These are phyloP conservation scores for Prolemur simus DNA, from an alignment of 2,113 vertebrate genomes.

Conservation along the genomic window DNA sequence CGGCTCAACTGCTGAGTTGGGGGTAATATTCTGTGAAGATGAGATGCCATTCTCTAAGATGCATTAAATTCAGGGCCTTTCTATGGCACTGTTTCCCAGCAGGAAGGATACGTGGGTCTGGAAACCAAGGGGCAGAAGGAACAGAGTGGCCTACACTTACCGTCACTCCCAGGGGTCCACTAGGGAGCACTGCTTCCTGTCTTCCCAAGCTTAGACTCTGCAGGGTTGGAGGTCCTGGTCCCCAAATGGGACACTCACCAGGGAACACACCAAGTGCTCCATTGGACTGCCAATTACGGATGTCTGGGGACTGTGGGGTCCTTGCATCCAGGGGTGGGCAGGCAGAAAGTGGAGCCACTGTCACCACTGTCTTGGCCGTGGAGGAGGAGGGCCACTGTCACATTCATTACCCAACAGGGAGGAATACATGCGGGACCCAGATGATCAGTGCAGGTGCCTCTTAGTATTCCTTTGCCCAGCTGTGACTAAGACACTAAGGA, in stretches of 20 bases:
- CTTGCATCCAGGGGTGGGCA: background rate
- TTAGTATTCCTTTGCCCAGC: background rate
- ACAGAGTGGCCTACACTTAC: background rate
- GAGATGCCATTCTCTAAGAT: background rate
- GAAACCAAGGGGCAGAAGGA: background rate
- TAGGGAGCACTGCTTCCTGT: background rate
- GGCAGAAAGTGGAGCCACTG: background rate
- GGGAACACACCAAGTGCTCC: background rate
- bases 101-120: background rate
- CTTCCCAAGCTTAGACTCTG: background rate
- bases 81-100: background rate
- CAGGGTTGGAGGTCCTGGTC: background rate
- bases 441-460: accelerated
- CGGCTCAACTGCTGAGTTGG: background rate
- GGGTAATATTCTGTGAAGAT: background rate
- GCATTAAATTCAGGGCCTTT: background rate
- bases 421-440: background rate
- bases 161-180: too few relatives aligned
- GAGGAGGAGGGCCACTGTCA: background rate
- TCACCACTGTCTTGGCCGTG: too few relatives aligned
- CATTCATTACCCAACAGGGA: background rate
- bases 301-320: background rate
- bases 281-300: background rate
- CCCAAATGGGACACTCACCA: background rate
- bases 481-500: background rate